Base-by-base conservation (phyloP, 1,140 invertebrate genomes). In the Zaprionus gabonicus region DNA sequence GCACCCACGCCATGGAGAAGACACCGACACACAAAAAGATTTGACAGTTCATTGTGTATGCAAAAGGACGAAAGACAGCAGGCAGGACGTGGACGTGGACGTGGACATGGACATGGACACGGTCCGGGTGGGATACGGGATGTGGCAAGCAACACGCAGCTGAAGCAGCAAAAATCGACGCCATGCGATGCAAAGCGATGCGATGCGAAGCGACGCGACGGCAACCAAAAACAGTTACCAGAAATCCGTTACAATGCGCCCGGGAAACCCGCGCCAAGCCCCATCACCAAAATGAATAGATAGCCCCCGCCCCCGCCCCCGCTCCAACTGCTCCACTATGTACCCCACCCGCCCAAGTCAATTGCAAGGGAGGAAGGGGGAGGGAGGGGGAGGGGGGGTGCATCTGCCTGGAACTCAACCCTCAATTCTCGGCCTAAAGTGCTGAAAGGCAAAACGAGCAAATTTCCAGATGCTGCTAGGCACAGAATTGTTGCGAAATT, bases 401-500 rank as follows among this genome's bases (percentile, higher is more conserved):
- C 38, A 51, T 17, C 7, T 3, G 20, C 28, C 25, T 65, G 66
- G 5, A 58, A 28, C 41, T 66, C 46, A 56, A 55, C 87, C 78
- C 68, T 41, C 63, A 62, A 62, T 72, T 84, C 71, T 81, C 74
- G 81, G 80, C 84, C 81, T 83, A 88, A 87, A 87, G 83, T 87
- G 83, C 84, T 87, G 85, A 88, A 90, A 88, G 81, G 78, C 62
- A 88, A 88, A 90, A 81, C 69, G 78, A 79, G 60, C 85, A 79
- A 72, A 78, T 80, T 70, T 65, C 67, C 69, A 82, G 65, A 66
- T 75, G 74, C 70, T 76, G 60, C 72, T 78, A 68, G 79, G 82
- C 79, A 46, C n/a, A 75, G 90, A 86, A 91, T 90, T 91, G 82
- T 87, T 88, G 85, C 72, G 83, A 92, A 92, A 92, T 92, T 92